Base-by-base conservation (phyloP, 2,888 invertebrate genomes). In the Andrena bucephala region DNA sequence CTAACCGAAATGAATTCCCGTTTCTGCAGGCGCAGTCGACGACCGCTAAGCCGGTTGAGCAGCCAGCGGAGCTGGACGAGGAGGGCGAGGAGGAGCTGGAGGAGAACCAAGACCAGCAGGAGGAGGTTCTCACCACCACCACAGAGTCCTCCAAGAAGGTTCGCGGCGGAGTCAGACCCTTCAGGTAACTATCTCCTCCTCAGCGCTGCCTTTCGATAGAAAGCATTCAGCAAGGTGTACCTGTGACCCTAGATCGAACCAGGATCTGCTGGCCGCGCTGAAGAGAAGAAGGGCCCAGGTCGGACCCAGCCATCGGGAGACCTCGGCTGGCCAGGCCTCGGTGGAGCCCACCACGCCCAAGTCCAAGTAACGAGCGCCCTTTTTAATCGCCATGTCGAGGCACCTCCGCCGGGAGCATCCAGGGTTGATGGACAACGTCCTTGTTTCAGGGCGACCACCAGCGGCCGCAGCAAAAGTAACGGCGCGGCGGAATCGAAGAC, bases 251-350 rank as follows among this genome's bases (percentile, higher is more conserved):
- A 93, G 97, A 90, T 97, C 97, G 91, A 97, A 97, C 94, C 96
- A 97, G 77, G 97, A 97, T 89, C 95, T 97, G 36, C 94, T 97
- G 63, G 97, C 96, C 73, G 96, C 96, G 0, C 94, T 97, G 77
- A 97, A 97, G 93, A 96, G 96, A 90, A 95, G 97, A 90, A 95
- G 97, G 89, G 96, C 96, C 81, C 96, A 96, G 92, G 96, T 95
- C 24, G 96, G 96, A 85, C 95, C 95, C 93, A 95, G 96, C 42
- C 90, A 90, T 52, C 85, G 87, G 29, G 92, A 92, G 24, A 48
- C 89, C 4, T 60, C 90, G 6, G 83, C 88, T 13, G 85, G 90
- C 20, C 90, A 89, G 50, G 42, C 90, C 4, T 63, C 78, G 3
- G 13, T 83, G 13, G 93, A 93, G 27, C 50, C 90, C 16, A 87